These are phyloP conservation scores for Sisyra nigra DNA, from an alignment of 2,888 invertebrate genomes.

Conservation along the genomic window DNA sequence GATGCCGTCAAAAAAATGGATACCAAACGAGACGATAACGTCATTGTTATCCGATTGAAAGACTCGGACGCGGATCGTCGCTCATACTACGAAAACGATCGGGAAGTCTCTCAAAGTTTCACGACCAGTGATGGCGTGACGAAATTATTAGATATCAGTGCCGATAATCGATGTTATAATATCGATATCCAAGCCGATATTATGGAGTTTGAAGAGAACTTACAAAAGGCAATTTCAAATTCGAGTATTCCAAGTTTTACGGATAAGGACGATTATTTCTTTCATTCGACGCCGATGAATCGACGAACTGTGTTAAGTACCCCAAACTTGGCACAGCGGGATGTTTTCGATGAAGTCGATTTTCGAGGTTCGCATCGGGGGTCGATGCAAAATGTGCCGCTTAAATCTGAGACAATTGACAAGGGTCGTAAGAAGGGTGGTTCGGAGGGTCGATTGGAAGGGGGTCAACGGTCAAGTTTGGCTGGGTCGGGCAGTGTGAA, in stretches of 20 bases:
- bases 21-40: not conserved
- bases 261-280: constrained; percentile 16
- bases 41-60: constrained; percentile 3
- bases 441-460: constrained; percentile 18
- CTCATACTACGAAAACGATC: not conserved
- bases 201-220: constrained; percentile 23
- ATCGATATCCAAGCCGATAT: constrained; percentile 13
- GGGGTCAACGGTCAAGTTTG: constrained; percentile 3
- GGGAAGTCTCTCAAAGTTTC: constrained; percentile 5
- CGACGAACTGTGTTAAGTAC: constrained; percentile 31
- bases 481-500: constrained; percentile 20
- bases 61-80: not conserved
- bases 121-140: constrained; percentile 4
- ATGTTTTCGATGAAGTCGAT: constrained; percentile 16
- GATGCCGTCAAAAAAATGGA: not conserved
- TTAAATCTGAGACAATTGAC: constrained; percentile 29
- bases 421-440: constrained; percentile 25
- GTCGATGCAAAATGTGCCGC: constrained; percentile 42
- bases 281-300: constrained; percentile 18
- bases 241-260: constrained; percentile 22
- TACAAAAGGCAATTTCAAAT: constrained; percentile 25
- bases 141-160: constrained; percentile 4
- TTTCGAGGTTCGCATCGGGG: constrained; percentile 25
- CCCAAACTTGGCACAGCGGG: constrained; percentile 35
- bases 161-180: constrained; percentile 1